Base-by-base conservation (phyloP, 2,797 vertebrate species). In the Ctenosaura bakeri region DNA sequence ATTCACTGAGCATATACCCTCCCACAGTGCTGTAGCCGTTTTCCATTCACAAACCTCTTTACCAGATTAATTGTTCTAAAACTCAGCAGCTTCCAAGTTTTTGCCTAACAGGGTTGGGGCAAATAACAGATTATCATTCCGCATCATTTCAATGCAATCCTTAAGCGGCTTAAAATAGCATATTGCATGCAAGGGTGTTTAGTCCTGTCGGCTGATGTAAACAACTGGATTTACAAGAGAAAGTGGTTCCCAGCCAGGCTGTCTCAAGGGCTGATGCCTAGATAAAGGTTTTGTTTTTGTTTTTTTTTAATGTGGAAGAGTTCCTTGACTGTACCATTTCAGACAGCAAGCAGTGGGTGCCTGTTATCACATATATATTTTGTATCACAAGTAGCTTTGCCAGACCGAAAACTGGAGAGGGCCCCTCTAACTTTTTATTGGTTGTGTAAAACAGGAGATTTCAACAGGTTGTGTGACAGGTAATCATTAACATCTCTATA, bases 121-220 rank as follows among this genome's bases (percentile, higher is more conserved):
- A 66, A 79, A 26, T 42, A 24, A 16, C 22, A 6, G 78, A 79
- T 38, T 79, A 52, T 2, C 46, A 50, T 62, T 26, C 13, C 24
- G 7, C 46, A 66, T 46, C n/a, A 38, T 71, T 56, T 32, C 26
- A 12, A 42, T 18, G 32, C 56, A 76, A 26, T 64, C 38, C 4
- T 84, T 83, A 89, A 89, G 79, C 66, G 12, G 24, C 87, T 89
- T 83, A 83, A 76, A 74, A n/a, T 50, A 46, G 56, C 26, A n/a
- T 26, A 6, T 83, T 89, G 80, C 87, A 3, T 42, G 16, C 26
- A 80, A 32, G 46, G 14, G 29, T 35, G 26, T 22, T 85, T 80
- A 52, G n/a, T 69, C 46, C 86, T 26, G 50, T 32, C 64, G 6
- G 16, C 4, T 81, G 64, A 56, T 3, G n/a, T 29, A 42, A 87